phyloP scores from a whole-genome alignment of 2,888 invertebrate genomes.

The Oxystoma pomonae region DNA sequence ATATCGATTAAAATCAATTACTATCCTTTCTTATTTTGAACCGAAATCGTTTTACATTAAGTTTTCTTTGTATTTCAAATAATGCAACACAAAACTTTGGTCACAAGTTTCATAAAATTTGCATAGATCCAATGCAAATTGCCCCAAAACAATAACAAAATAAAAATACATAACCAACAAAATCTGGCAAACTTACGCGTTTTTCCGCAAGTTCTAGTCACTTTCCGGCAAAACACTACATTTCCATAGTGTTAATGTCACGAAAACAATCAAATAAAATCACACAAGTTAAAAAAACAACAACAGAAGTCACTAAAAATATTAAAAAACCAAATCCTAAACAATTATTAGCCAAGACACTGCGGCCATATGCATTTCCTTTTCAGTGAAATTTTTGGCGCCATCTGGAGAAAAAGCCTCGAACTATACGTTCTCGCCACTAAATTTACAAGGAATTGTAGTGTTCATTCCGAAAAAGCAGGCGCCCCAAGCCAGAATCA shows the following conservation, averaged over 20 bases:
- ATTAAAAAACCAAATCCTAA: conserved; percentile 14
- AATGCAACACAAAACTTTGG: no score
- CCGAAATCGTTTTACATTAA: no score
- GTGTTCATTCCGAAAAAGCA: no score
- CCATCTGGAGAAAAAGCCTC: background rate
- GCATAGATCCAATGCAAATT: background rate
- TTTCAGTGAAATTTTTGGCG: background rate
- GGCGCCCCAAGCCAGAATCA: no score
- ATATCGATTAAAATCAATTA: no score
- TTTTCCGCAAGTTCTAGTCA: conserved; percentile 7
- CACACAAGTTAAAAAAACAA: conserved; percentile 13
- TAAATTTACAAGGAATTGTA: no score
- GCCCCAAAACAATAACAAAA: conserved; percentile 19
- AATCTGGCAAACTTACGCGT: conserved; percentile 20
- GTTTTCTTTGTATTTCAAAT: no score
- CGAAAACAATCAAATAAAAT: conserved; percentile 12
- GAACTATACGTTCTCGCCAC: no score
- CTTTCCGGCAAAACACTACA: conserved; percentile 1
- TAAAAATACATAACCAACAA: conserved; percentile 22
- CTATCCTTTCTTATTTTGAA: no score
- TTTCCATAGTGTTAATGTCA: background rate
- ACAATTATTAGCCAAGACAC: conserved; percentile 11
- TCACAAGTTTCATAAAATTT: no score
- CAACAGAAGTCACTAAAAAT: conserved; percentile 15
- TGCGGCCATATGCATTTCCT: conserved; percentile 19